Evolutionary conservation across 92 coral and sea anemone genomes (phyloP).

Genomic region (Porites lobata): DNA sequence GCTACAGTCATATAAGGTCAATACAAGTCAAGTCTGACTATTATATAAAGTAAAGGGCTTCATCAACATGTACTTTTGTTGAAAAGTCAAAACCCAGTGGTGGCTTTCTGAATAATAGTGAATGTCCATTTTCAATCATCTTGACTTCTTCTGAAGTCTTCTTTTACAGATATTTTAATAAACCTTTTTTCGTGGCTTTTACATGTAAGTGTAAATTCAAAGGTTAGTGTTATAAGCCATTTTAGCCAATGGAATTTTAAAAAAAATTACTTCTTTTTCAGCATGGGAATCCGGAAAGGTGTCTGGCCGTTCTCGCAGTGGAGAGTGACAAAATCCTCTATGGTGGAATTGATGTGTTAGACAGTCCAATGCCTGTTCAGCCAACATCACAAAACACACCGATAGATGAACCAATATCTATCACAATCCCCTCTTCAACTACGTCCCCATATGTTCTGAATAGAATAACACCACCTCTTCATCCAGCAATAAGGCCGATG

Average conservation of each 20-base stretch:
- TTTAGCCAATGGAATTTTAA: background rate
- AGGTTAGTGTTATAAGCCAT: background rate
- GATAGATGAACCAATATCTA: constrained; percentile 64
- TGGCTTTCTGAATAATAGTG: too few species aligned
- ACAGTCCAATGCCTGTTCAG: constrained; percentile 62
- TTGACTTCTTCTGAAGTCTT: too few species aligned
- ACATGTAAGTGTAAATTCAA: background rate
- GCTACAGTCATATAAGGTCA: too few species aligned
- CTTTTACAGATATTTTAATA: too few species aligned
- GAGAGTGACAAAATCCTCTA: constrained; percentile 73
- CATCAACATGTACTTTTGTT: too few species aligned
- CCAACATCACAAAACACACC: constrained; percentile 31
- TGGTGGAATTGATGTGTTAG: constrained; percentile 54
- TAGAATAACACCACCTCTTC: constrained; percentile 16
- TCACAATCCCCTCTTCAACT: constrained; percentile 58
- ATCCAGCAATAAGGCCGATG: constrained; percentile 51
- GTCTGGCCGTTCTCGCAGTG: constrained; percentile 52
- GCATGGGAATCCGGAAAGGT: constrained; percentile 72
- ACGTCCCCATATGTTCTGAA: constrained; percentile 12
- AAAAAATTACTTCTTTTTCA: constrained; percentile 20
- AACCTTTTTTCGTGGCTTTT: background rate
- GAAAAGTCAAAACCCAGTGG: too few species aligned
- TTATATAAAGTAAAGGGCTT: too few species aligned
- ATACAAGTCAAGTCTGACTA: too few species aligned
- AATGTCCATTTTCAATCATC: too few species aligned